Evolutionary conservation across 2,888 invertebrate species (phyloP).

Genomic region (Leptopterna dolabrata): DNA sequence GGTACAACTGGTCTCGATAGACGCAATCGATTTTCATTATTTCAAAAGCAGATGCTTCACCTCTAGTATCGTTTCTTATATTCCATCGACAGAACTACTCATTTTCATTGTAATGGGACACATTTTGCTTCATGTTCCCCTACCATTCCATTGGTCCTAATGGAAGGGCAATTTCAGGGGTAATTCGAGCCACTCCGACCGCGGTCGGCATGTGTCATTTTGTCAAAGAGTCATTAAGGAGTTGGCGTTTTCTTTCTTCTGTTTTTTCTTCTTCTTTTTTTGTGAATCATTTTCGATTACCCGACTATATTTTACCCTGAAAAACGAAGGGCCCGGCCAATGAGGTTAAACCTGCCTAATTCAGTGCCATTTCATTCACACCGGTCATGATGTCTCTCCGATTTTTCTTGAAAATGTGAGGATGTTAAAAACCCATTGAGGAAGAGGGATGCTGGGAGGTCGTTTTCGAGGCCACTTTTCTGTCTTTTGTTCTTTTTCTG

Average conservation of each 20-base stretch:
- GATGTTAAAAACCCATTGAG: neutral
- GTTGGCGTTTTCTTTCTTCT: slow-evolving; percentile 20
- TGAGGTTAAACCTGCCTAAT: neutral
- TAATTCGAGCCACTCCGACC: neutral
- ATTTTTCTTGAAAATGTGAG: neutral
- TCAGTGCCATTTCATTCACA: slow-evolving; percentile 32
- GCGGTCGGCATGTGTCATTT: slow-evolving; percentile 43
- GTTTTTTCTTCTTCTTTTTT: neutral
- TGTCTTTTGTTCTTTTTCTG: no score
- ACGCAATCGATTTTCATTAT: neutral
- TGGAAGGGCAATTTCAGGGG: slow-evolving; percentile 30
- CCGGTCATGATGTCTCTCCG: neutral
- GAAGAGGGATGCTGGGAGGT: neutral
- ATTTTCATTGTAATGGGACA: slow-evolving; percentile 30
- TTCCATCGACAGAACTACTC: neutral
- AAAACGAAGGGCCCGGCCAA: neutral
- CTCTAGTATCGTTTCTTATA: neutral
- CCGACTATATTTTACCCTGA: neutral
- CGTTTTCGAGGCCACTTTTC: neutral
- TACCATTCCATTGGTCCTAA: neutral
- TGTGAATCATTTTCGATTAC: slow-evolving; percentile 20
- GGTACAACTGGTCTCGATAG: slow-evolving; percentile 26
- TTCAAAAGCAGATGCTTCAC: slow-evolving; percentile 7
- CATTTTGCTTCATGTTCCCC: neutral
- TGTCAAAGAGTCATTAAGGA: slow-evolving; percentile 41